Percentiles rank a stretch among this genome's conserved stretches.
These are phyloP conservation scores for Psilopogon haemacephalus DNA, from an alignment of 2,113 vertebrate genomes.

Conservation along the genomic window DNA sequence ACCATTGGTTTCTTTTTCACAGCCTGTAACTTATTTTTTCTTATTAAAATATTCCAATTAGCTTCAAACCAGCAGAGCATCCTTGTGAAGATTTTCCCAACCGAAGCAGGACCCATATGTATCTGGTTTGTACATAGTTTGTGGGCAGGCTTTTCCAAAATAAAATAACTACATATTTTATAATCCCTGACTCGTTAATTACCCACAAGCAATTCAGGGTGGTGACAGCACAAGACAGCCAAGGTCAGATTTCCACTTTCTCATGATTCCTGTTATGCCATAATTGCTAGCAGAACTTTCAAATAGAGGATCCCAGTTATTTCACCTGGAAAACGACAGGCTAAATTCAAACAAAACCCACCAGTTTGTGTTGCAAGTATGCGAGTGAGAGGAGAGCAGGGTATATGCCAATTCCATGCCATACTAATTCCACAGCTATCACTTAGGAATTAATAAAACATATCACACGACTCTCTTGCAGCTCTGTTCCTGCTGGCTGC, in stretches of 20 bases:
- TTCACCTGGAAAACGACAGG: neutral
- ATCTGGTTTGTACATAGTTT: no score
- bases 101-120: no score
- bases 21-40: no score
- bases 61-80: no score
- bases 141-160: no score
- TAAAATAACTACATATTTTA: no score
- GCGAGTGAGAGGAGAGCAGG: neutral
- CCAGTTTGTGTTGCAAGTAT: neutral
- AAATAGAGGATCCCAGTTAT: neutral
- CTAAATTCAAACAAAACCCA: neutral
- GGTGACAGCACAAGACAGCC: neutral
- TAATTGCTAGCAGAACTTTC: neutral
- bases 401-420: neutral
- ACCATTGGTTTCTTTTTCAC: no score
- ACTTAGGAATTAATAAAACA: conserved; percentile 51
- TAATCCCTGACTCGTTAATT: no score
- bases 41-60: no score
- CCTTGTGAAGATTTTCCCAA: no score
- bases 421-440: neutral
- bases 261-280: neutral
- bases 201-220: no score
- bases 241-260: neutral
- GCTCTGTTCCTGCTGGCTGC: conserved; percentile 48
- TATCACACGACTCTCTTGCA: neutral